A percentile compares a stretch with the other conserved stretches of the same genome.
Conservation (phyloP, 2,797 vertebrate genomes). For the Helarctos malayanus region DNA sequence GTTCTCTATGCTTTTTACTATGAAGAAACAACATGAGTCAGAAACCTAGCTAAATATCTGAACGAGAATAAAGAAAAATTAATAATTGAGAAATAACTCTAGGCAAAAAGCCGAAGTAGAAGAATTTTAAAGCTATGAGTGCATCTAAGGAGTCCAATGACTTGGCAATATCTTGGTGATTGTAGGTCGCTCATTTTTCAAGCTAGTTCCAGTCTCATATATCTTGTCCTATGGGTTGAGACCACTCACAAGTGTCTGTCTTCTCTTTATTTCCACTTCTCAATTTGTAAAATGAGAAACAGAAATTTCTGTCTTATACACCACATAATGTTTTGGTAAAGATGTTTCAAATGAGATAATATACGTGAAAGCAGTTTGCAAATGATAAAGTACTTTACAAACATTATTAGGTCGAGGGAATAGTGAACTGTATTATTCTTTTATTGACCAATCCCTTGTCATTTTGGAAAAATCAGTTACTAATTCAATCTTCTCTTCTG, state of each 20-base stretch:
- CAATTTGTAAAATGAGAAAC: slow-evolving; percentile 46
- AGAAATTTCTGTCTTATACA: background rate
- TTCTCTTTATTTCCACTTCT: slow-evolving; percentile 20
- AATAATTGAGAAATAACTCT: slow-evolving; percentile 30
- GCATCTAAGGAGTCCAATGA: background rate
- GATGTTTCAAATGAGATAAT: slow-evolving; percentile 15
- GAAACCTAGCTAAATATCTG: slow-evolving; percentile 57
- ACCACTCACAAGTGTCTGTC: background rate
- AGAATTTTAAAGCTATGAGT: background rate
- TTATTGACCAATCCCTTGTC: slow-evolving; percentile 64
- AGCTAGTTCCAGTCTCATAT: background rate
- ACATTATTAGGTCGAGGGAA: slow-evolving; percentile 1
- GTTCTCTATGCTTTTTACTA: slow-evolving; percentile 29
- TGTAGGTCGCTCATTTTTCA: background rate
- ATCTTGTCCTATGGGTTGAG: background rate
- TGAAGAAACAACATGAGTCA: slow-evolving; percentile 49
- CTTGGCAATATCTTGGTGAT: background rate
- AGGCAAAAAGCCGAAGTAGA: background rate
- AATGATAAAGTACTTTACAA: slow-evolving; percentile 46
- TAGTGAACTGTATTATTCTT: slow-evolving; percentile 47
- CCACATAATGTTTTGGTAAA: slow-evolving; percentile 31
- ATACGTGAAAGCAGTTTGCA: slow-evolving; percentile 22
- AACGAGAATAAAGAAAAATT: slow-evolving; percentile 43
- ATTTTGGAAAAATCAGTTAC: slow-evolving; percentile 52
- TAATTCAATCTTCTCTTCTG: slow-evolving; percentile 71